Conservation (phyloP, 2,113 vertebrate genomes). For the Todiramphus chloris region DNA sequence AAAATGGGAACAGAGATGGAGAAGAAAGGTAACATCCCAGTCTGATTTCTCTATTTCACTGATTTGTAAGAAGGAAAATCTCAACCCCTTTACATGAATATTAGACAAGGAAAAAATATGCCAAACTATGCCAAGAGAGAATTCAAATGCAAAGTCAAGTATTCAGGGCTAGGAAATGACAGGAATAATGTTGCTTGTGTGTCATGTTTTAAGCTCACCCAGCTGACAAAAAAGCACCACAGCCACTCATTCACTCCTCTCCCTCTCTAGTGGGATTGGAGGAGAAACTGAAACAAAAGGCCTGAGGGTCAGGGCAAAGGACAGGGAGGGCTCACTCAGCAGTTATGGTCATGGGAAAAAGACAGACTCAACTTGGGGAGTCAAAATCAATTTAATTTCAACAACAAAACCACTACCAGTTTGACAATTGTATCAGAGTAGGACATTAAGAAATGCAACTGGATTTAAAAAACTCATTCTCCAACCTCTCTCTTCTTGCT, state of each 20-base stretch:
- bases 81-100: background rate
- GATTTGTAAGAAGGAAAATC: background rate
- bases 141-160: background rate
- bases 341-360: background rate
- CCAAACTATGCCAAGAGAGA: background rate
- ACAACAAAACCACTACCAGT: background rate
- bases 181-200: background rate
- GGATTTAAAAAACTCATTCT: background rate
- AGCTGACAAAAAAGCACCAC: background rate
- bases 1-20: background rate
- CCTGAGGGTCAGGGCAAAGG: background rate
- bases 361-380: background rate
- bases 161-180: background rate
- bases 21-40: background rate
- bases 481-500: background rate
- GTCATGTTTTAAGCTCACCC: background rate
- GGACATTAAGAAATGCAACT: background rate
- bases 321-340: background rate
- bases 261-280: background rate
- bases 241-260: background rate
- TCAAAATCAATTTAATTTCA: background rate
- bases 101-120: background rate
- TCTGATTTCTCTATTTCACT: background rate
- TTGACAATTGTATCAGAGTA: background rate
- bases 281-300: background rate